phyloP scores from a whole-genome alignment of 2,797 vertebrate species.

The Crocidura indochinensis region DNA sequence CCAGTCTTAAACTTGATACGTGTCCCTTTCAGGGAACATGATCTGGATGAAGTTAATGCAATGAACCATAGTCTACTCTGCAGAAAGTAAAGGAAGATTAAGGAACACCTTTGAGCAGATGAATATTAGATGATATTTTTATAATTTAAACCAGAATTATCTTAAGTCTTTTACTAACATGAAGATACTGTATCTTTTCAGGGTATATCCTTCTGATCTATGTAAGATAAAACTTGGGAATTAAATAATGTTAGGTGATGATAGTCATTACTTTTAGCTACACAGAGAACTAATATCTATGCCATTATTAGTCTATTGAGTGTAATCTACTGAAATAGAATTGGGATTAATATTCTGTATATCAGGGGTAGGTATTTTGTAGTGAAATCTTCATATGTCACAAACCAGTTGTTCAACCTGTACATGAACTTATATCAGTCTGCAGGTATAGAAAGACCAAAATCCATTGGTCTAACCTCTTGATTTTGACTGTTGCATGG shows the following conservation, averaged over 20 bases:
- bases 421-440: no score
- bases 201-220: not conserved
- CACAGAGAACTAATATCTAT: not conserved
- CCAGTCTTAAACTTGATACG: slow-evolving; percentile 53
- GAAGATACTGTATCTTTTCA: not conserved
- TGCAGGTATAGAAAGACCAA: no score
- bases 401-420: no score
- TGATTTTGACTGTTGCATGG: no score
- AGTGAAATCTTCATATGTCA: not conserved
- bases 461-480: no score
- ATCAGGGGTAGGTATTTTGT: not conserved
- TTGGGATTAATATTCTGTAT: not conserved
- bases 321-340: not conserved
- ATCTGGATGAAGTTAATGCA: not conserved
- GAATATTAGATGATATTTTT: slow-evolving; percentile 76
- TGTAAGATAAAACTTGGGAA: not conserved
- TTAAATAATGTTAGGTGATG: slow-evolving; percentile 34
- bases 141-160: slow-evolving; percentile 50
- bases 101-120: slow-evolving; percentile 72
- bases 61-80: slow-evolving; percentile 24
- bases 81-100: slow-evolving; percentile 56
- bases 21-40: slow-evolving; percentile 63
- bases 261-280: slow-evolving; percentile 35
- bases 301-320: not conserved
- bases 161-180: slow-evolving; percentile 46